Base-by-base conservation (phyloP, 2,113 vertebrate species). In the Phoenicopterus ruber region DNA sequence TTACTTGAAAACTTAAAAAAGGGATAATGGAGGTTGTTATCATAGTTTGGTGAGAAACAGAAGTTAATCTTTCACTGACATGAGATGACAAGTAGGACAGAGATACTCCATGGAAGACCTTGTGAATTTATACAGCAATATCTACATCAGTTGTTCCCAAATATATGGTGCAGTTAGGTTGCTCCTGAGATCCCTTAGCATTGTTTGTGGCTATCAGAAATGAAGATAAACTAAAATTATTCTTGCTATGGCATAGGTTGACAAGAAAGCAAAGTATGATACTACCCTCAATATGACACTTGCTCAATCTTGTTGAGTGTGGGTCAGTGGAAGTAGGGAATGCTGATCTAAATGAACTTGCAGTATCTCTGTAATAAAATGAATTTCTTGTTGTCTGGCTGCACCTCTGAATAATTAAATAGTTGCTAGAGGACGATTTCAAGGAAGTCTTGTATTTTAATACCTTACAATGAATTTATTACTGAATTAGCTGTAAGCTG, bases 1-100 rank as follows among this genome's bases (percentile, higher is more conserved):
- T 95, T 94, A 91, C 88, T 94, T 96, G 78, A 76, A 82, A 91
- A 82, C 87, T 91, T 82, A 47, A 78, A 92, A 91, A 85, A 86
- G 55, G 47, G 28, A 80, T 89, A 96, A 94, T 94, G 73, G 81
- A 80, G 61, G 73, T 91, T 94, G 84, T 78, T 89, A 34, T 50
- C 61, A 50, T 67, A 72, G 47, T 87, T 87, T 87, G 84, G 54
- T 96, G 93, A 94, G 87, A 96, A 94, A 71, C 34, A 74, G 77
- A 79, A 95, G 77, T 90, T 89, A 79, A 61, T 95, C 57, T 93
- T 89, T 90, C 36, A 34, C 42, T 91, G 87, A 67, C 20, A 42
- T 59, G 86, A 71, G 73, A 59, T 78, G 91, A 67, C 61, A 89
- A 91, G 65, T 71, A 91, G 70, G 84, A 61, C 87, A 90, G 52